These are phyloP conservation scores for Gouania willdenowi DNA, from an alignment of 2,797 vertebrate species.

Conservation along the genomic window DNA sequence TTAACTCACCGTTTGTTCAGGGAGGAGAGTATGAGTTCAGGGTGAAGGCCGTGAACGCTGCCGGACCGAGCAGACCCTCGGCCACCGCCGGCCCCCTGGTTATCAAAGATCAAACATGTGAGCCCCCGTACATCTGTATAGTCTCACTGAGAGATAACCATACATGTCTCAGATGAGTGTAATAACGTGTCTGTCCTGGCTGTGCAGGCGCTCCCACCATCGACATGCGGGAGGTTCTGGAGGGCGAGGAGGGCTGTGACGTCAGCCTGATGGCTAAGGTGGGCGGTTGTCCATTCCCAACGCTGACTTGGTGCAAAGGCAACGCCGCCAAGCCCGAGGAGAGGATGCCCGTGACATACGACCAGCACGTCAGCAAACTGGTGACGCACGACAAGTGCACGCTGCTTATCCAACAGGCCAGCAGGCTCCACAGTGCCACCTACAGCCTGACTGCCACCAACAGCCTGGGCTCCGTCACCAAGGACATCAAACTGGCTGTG, in stretches of 20 bases:
- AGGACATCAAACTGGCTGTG: conserved; percentile 89
- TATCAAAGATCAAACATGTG: conserved; percentile 97
- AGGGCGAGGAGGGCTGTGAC: conserved; percentile 90
- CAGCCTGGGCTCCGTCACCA: conserved; percentile 86
- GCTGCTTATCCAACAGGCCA: conserved; percentile 89
- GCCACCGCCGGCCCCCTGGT: conserved; percentile 86
- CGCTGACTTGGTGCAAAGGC: conserved; percentile 89
- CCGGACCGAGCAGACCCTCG: conserved; percentile 90
- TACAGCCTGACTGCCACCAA: conserved; percentile 92
- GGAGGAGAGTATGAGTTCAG: conserved; percentile 96
- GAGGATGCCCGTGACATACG: conserved; percentile 83
- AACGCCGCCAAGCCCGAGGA: conserved; percentile 84
- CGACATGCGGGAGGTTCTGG: conserved; percentile 87
- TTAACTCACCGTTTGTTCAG: conserved; percentile 26
- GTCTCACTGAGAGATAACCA: not conserved
- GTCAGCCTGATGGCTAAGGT: conserved; percentile 89
- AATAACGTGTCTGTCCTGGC: too few species aligned
- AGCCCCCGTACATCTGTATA: too few species aligned
- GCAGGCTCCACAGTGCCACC: conserved; percentile 85
- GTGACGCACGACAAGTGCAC: conserved; percentile 89
- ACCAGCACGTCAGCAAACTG: conserved; percentile 92
- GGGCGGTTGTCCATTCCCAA: conserved; percentile 94
- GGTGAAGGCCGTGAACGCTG: conserved; percentile 95
- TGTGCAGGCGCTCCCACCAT: conserved; percentile 86
- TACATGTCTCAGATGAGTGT: too few species aligned